A percentile compares a stretch with the other conserved stretches of the same genome.
Evolutionary conservation across 1,140 invertebrate genomes (phyloP).

Genomic region (Steinernema feltiae): DNA sequence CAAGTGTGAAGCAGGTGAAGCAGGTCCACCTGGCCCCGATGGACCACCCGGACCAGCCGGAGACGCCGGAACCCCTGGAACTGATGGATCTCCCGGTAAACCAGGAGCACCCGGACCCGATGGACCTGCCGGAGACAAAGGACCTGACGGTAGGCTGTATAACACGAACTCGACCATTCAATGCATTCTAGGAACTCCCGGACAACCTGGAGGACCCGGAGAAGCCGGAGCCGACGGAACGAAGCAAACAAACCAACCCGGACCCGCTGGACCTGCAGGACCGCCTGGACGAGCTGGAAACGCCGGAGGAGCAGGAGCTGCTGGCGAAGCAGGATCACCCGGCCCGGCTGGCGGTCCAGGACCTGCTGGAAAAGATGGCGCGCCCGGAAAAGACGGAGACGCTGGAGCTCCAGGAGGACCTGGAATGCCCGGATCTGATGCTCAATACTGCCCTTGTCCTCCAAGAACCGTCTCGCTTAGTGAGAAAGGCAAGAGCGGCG

Average conservation of each 20-base stretch:
- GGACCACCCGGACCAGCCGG: neutral
- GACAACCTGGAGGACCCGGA: neutral
- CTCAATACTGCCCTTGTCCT: neutral
- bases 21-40: neutral
- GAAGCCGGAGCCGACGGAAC: neutral
- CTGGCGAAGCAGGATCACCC: constrained; percentile 9
- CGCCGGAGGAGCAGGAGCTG: neutral
- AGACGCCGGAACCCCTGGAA: neutral
- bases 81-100: neutral
- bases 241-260: neutral
- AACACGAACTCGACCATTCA: neutral
- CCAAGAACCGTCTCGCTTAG: neutral
- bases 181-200: constrained; percentile 1
- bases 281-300: neutral
- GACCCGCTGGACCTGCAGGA: constrained; percentile 14
- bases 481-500: neutral
- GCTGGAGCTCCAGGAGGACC: constrained; percentile 7
- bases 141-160: neutral
- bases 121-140: neutral
- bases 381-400: constrained; percentile 1
- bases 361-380: neutral
- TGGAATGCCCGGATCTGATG: constrained; percentile 6
- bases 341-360: neutral
- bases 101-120: neutral
- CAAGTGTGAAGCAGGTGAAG: neutral